A percentile compares a stretch with the other conserved stretches of the same genome.
Conservation (phyloP, 2,888 invertebrate species). For the Seira ritae region DNA sequence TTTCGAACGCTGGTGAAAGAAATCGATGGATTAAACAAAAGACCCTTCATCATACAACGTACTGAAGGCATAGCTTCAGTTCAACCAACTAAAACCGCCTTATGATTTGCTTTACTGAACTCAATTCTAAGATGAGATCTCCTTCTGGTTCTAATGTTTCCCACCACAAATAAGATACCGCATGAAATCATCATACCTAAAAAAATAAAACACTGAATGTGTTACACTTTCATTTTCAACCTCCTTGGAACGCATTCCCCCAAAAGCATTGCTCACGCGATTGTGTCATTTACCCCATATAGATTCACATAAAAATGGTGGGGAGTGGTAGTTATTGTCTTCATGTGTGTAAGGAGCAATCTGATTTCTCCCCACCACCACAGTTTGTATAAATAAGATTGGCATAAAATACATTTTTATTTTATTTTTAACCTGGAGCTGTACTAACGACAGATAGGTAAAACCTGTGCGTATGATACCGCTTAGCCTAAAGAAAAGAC, state of each 20-base stretch:
- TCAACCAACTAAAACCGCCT: too few species aligned
- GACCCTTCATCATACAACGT: conserved; percentile 52
- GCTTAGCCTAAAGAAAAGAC: background rate
- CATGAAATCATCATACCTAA: too few species aligned
- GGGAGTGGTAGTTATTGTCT: conserved; percentile 28
- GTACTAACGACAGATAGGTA: background rate
- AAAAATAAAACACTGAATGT: too few species aligned
- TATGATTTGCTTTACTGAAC: too few species aligned
- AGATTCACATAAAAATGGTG: conserved; percentile 60
- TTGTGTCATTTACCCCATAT: conserved; percentile 68
- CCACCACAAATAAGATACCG: too few species aligned
- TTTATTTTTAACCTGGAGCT: too few species aligned
- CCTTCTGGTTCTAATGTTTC: too few species aligned
- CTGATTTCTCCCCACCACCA: conserved; percentile 61
- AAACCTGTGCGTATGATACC: background rate
- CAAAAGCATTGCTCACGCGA: conserved; percentile 70
- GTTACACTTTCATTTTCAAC: too few species aligned
- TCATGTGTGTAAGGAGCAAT: conserved; percentile 64
- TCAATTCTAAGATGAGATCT: too few species aligned
- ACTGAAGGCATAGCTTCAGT: too few species aligned
- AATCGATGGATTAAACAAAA: background rate
- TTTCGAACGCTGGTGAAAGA: background rate
- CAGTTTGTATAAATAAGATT: conserved; percentile 67
- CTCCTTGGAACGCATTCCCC: too few species aligned
- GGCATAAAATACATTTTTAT: conserved; percentile 50